Base-by-base conservation (phyloP, 2,113 vertebrate genomes). In the Perognathus longimembris region DNA sequence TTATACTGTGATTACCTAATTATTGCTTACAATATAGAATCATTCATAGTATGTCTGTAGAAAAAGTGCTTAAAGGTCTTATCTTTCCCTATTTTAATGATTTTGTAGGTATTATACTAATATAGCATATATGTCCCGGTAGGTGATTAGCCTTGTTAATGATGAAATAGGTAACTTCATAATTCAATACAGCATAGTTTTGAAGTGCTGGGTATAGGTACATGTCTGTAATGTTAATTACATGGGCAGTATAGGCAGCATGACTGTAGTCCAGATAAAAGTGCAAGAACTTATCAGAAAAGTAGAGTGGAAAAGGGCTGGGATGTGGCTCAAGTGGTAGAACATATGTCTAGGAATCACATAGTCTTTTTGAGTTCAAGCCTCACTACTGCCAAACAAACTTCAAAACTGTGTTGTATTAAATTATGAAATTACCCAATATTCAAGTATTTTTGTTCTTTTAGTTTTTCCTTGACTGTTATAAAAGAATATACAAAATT, bases 1-100 rank as follows among this genome's bases (percentile, higher is more conserved):
- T 64, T 89, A 80, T 67, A 10, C 42, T 94, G 63, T 85, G 36
- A 64, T 45, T 93, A 89, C 18, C 61, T 93, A 90, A 76, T 57
- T 75, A 50, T 10, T 82, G 42, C 11, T 38, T 78, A 86, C 90
- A 84, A 74, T 42, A 63, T 20, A 92, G 36, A 97, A 67, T 84
- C 26, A 77, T 89, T 92, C 40, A 59, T 74, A 89, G 15, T 32
- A 70, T 40, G 9, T 5, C 38, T 88, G 75, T 66, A 54, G 34
- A 85, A 73, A 87, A 71, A 54, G 78, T 75, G 11, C 17, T 30
- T 50, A 86, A 85, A 84, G 50, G 22, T 12, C n/a, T 71, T 8
- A 63, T 63, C 45, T 79, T 85, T 75, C 36, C 5, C 15, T 82
- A 66, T 63, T 94, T 83, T 6, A 40, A 42, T 79, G 73, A 54